Evolutionary conservation across 2,113 vertebrate species (phyloP).

Genomic region (Poecile atricapillus): DNA sequence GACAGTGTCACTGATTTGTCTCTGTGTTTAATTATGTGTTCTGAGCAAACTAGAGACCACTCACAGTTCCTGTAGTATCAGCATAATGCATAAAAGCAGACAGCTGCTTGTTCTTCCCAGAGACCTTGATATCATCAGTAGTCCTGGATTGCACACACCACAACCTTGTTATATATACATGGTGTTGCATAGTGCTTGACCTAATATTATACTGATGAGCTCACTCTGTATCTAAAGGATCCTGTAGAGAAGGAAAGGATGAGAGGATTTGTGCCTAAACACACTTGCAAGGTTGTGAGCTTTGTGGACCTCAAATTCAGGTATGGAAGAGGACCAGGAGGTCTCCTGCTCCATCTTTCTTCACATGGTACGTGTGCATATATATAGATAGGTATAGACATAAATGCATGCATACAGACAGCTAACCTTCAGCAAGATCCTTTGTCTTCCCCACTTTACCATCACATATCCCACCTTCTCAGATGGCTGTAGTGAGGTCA

Average conservation of each 20-base stretch:
- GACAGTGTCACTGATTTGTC: background rate
- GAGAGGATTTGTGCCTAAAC: background rate
- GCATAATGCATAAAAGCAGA: slow-evolving; percentile 31
- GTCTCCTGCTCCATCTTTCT: background rate
- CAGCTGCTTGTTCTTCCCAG: slow-evolving; percentile 41
- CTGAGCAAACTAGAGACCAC: slow-evolving; percentile 12
- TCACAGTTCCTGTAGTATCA: slow-evolving; percentile 29
- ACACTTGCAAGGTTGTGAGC: background rate
- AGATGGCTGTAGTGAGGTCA: background rate
- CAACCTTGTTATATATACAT: background rate
- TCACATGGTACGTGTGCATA: no score
- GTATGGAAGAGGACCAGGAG: background rate
- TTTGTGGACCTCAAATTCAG: background rate
- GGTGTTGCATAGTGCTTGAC: slow-evolving; percentile 17
- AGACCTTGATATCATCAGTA: slow-evolving; percentile 50
- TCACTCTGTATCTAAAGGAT: slow-evolving; percentile 18
- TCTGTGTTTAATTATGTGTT: slow-evolving; percentile 8
- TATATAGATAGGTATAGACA: background rate
- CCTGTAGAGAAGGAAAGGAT: background rate
- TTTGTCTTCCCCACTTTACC: background rate
- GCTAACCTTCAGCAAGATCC: background rate
- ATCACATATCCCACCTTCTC: background rate
- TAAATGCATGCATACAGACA: background rate
- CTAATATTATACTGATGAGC: slow-evolving; percentile 21
- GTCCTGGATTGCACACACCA: slow-evolving; percentile 13